These are phyloP conservation scores for Progne subis DNA, from an alignment of 2,113 vertebrate species.

Conservation along the genomic window DNA sequence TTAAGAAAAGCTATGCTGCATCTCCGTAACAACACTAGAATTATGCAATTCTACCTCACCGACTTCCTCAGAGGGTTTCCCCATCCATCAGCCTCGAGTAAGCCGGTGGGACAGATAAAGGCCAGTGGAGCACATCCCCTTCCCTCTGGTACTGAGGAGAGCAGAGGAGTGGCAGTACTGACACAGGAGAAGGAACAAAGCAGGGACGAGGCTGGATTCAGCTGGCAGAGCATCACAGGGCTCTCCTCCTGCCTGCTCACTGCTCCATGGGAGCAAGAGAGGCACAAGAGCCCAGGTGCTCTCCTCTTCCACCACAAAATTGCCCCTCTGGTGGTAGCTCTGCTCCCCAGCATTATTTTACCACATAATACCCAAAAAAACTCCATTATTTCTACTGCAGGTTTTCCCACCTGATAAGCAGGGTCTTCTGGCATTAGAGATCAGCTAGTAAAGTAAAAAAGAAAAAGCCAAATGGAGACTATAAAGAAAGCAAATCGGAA, in stretches of 20 bases:
- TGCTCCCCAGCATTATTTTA: fast-evolving
- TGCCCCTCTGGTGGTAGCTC: not conserved
- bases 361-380: not conserved
- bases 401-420: not conserved
- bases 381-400: not conserved
- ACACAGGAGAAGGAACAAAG: not conserved
- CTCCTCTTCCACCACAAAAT: fast-evolving
- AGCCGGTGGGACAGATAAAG: not conserved
- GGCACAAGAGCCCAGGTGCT: not conserved
- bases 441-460: not conserved
- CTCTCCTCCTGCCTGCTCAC: not conserved
- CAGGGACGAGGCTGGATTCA: not conserved
- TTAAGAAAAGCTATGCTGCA: not conserved
- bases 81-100: not conserved
- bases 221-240: not conserved
- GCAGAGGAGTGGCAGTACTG: not conserved
- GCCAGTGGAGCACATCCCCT: not conserved
- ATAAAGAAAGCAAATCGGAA: not conserved
- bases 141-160: not conserved
- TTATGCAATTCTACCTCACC: not conserved
- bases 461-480: not conserved
- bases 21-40: not conserved
- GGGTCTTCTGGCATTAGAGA: not conserved
- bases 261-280: fast-evolving
- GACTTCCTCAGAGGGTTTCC: not conserved